Conservation (phyloP, 2,888 invertebrate genomes). For the Erpobdella octoculata region DNA sequence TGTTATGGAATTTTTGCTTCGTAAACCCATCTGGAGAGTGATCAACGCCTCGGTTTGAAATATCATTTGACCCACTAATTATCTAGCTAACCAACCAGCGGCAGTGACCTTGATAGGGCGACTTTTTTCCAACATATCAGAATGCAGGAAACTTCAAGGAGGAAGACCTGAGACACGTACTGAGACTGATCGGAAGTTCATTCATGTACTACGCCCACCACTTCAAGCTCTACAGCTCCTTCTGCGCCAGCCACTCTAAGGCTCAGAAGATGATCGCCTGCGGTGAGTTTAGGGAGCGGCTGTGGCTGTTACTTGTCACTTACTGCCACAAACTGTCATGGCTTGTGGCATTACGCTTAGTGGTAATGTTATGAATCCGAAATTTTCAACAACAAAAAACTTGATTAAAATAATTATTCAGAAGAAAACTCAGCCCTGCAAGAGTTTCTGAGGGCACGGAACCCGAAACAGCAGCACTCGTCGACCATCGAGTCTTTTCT, state of each 20-base stretch:
- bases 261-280: constrained; percentile 96
- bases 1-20: no score
- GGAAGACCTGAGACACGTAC: constrained; percentile 64
- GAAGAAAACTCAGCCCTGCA: constrained; percentile 92
- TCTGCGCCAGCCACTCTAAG: constrained; percentile 96
- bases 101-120: no score
- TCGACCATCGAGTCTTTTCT: constrained; percentile 92
- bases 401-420: constrained; percentile 34
- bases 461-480: constrained; percentile 92
- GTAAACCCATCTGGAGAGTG: no score
- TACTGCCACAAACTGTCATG: no score
- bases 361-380: neutral
- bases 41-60: no score
- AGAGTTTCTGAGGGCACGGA: constrained; percentile 85
- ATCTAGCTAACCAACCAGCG: no score
- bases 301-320: no score
- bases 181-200: constrained; percentile 90
- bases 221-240: constrained; percentile 96
- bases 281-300: constrained; percentile 67
- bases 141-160: constrained; percentile 5
- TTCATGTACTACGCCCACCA: constrained; percentile 95
- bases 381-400: neutral
- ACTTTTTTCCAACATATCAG: constrained; percentile 4
- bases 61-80: neutral
- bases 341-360: no score